Evolutionary conservation across 2,797 vertebrate genomes (phyloP).

Genomic region (Pangasius macronema): DNA sequence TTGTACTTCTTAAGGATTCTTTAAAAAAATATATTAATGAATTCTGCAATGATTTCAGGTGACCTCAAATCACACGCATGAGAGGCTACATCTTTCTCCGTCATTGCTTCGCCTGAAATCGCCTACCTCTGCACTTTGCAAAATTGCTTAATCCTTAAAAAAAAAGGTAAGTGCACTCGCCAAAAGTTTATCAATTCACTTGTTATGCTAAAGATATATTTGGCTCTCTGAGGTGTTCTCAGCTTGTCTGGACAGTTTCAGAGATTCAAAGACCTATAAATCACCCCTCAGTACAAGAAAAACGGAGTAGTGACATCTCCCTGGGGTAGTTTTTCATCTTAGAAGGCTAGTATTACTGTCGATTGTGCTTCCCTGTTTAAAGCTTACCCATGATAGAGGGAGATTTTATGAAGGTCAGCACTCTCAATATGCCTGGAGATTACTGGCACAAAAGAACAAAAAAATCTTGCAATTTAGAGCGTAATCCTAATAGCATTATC

Average conservation of each 20-base stretch:
- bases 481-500: constrained; percentile 46
- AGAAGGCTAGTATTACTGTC: constrained; percentile 3
- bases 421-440: constrained; percentile 33
- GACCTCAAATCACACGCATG: constrained; percentile 30
- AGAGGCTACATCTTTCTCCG: constrained; percentile 2
- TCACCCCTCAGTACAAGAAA: not conserved
- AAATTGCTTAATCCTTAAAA: constrained; percentile 13
- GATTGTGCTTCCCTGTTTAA: not conserved
- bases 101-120: not conserved
- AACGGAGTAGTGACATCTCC: constrained; percentile 5
- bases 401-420: constrained; percentile 45
- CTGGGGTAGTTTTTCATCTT: not conserved
- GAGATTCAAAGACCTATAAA: constrained; percentile 11
- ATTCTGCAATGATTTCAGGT: constrained; percentile 11
- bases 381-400: not conserved
- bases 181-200: constrained; percentile 7
- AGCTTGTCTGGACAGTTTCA: not conserved
- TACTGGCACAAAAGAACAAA: constrained; percentile 25
- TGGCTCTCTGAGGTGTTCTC: not conserved
- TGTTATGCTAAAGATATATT: constrained; percentile 19
- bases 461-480: constrained; percentile 38
- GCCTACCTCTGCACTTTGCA: constrained; percentile 15
- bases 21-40: not conserved
- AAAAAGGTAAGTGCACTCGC: not conserved
- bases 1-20: not conserved